Conservation (phyloP, 2,797 vertebrate genomes). For the Molossus alvarezi region DNA sequence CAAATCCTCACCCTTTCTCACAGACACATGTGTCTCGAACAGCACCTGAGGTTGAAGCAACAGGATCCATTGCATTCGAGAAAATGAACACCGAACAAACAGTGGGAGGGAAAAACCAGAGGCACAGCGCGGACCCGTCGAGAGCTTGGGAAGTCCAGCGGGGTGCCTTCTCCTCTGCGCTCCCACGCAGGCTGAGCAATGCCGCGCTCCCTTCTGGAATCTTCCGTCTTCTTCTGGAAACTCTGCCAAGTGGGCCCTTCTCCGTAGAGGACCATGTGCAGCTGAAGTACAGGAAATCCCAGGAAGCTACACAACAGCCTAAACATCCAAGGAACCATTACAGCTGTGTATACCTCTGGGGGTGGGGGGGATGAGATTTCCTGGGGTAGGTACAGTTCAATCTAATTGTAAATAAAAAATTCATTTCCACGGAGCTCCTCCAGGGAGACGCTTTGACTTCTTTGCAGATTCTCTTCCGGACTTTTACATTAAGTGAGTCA, state of each 20-base stretch:
- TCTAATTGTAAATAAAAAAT: background rate
- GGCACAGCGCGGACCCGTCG: too few relatives aligned
- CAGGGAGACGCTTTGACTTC: background rate
- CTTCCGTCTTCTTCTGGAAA: background rate
- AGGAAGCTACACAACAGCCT: background rate
- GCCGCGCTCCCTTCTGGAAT: background rate
- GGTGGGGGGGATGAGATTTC: background rate
- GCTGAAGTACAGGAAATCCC: background rate
- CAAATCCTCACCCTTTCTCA: background rate
- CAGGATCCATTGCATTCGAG: background rate
- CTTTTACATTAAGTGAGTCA: background rate
- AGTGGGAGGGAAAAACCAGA: background rate
- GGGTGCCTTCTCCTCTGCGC: too few relatives aligned
- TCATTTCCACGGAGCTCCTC: background rate
- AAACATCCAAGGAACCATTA: too few relatives aligned
- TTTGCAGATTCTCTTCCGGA: background rate
- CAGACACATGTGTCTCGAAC: background rate
- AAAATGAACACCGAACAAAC: too few relatives aligned
- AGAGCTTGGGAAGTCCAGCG: background rate
- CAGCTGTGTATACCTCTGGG: background rate
- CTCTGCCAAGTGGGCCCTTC: background rate
- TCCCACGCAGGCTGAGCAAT: rapidly evolving
- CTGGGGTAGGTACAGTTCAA: background rate
- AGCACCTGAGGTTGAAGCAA: background rate
- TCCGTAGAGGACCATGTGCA: background rate